phyloP scores from a whole-genome alignment of 2,113 vertebrate species.

The Campylomormyrus numenius region DNA sequence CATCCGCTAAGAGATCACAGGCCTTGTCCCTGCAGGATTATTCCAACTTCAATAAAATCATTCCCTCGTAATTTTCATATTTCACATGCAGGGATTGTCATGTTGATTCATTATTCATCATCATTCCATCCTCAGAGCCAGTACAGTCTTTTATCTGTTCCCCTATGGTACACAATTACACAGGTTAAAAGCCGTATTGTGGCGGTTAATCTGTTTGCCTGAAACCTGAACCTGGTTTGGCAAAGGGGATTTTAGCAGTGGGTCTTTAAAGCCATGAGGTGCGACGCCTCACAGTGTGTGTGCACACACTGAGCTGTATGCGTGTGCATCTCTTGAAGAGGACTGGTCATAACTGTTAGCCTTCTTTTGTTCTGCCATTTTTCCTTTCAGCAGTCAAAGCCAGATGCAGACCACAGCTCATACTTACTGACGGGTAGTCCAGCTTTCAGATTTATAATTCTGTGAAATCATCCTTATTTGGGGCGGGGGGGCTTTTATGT shows the following conservation, averaged over 20 bases:
- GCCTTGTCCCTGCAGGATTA: background rate
- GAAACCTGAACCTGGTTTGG: slow-evolving; percentile 17
- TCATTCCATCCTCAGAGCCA: background rate
- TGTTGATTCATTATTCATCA: slow-evolving; percentile 5
- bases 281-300: background rate
- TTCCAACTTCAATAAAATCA: background rate
- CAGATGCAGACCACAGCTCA: background rate
- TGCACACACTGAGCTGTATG: background rate
- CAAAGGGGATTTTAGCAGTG: slow-evolving; percentile 16
- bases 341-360: background rate
- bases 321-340: background rate
- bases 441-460: background rate
- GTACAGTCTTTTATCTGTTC: background rate
- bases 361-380: background rate
- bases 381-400: background rate
- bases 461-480: background rate
- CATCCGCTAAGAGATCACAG: background rate
- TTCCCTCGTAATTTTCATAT: background rate
- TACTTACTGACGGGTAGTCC: background rate
- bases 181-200: background rate
- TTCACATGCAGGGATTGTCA: background rate
- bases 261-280: slow-evolving; percentile 8
- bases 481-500: background rate
- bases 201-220: slow-evolving; percentile 15
- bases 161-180: background rate